A percentile compares a stretch with the other conserved stretches of the same genome.
These are phyloP conservation scores for Willowsia nigromaculata DNA, from an alignment of 2,888 invertebrate species.

Conservation along the genomic window DNA sequence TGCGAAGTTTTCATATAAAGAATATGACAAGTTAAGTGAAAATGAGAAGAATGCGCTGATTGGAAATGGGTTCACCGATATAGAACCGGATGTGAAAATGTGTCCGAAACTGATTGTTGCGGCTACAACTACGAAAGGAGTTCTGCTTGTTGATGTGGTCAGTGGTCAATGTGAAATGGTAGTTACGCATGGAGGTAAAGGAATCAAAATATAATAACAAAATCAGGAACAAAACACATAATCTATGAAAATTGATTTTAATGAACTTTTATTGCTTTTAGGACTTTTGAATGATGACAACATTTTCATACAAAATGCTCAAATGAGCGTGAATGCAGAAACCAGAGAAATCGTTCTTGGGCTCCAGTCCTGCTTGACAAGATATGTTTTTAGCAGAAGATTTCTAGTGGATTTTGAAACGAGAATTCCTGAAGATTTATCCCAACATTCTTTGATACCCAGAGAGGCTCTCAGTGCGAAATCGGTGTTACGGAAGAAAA, in stretches of 20 bases:
- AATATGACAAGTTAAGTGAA: slow-evolving; percentile 11
- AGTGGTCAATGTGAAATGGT: slow-evolving; percentile 70
- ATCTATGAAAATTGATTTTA: too few species aligned
- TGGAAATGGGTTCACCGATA: not conserved
- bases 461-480: slow-evolving; percentile 63
- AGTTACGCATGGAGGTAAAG: slow-evolving; percentile 67
- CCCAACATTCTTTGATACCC: slow-evolving; percentile 54
- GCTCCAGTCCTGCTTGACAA: slow-evolving; percentile 67
- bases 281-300: slow-evolving; percentile 66
- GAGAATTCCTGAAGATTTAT: not conserved
- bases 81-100: not conserved
- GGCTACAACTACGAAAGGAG: slow-evolving; percentile 69
- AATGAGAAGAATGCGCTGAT: slow-evolving; percentile 11
- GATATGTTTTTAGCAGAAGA: slow-evolving; percentile 54
- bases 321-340: slow-evolving; percentile 50
- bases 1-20: slow-evolving; percentile 17
- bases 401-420: slow-evolving; percentile 30
- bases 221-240: too few species aligned
- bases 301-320: slow-evolving; percentile 66
- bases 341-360: slow-evolving; percentile 66
- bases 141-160: slow-evolving; percentile 68
- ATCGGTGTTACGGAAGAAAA: slow-evolving; percentile 75
- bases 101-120: slow-evolving; percentile 72
- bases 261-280: too few species aligned
- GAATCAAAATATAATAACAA: too few species aligned